These are phyloP conservation scores for Cherax destructor DNA, from an alignment of 1,140 invertebrate genomes.

Conservation along the genomic window DNA sequence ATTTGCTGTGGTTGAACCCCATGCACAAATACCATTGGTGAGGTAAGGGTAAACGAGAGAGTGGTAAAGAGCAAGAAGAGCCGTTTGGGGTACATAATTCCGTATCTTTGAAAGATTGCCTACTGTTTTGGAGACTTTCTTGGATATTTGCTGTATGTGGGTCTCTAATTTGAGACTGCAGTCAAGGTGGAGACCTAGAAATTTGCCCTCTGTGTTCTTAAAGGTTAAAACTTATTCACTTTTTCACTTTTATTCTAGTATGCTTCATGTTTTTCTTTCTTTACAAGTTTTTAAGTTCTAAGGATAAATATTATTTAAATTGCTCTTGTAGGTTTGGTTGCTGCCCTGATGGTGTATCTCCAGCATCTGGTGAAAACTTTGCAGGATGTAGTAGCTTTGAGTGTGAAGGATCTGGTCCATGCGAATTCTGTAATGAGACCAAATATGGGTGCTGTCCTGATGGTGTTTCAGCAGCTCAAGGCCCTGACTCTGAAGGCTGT, in stretches of 20 bases:
- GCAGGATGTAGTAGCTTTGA: slow-evolving; percentile 74
- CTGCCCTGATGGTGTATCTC: slow-evolving; percentile 76
- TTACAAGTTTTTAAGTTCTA: no score
- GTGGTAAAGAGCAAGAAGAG: no score
- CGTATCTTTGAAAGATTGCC: no score
- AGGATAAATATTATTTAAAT: not conserved
- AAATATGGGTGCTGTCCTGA: slow-evolving; percentile 85
- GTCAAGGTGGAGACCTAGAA: no score
- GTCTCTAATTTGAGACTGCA: no score
- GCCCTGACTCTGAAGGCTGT: slow-evolving; percentile 73
- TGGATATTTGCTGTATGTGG: no score
- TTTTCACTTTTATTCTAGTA: not conserved
- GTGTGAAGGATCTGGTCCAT: slow-evolving; percentile 73
- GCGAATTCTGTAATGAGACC: slow-evolving; percentile 66
- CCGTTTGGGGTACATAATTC: no score
- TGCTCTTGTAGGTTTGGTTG: slow-evolving; percentile 74
- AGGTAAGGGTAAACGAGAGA: no score
- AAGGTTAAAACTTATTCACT: not conserved
- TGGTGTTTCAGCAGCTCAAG: slow-evolving; percentile 77
- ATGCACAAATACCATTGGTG: no score
- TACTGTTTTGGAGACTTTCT: no score
- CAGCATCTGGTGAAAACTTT: slow-evolving; percentile 72
- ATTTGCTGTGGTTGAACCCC: no score
- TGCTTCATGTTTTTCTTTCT: not conserved
- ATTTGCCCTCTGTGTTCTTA: no score